phyloP scores from a whole-genome alignment of 2,888 invertebrate genomes.

The Pollenia angustigena region DNA sequence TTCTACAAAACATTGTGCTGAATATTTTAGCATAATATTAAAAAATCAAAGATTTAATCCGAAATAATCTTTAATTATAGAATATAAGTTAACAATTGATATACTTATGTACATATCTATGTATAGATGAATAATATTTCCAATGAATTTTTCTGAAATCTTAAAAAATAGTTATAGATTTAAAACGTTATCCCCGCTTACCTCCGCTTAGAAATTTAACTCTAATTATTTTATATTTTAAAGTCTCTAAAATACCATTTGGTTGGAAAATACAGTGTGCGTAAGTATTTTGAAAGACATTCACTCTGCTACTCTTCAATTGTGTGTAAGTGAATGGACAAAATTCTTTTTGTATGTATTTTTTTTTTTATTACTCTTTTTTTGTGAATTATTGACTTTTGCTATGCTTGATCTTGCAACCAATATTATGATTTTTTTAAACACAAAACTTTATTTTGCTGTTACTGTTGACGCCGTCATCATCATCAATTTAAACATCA shows the following conservation, averaged over 20 bases:
- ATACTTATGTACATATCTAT: too few relatives aligned
- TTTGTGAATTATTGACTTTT: slow-evolving; percentile 81
- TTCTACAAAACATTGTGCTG: too few relatives aligned
- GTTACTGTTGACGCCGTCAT: slow-evolving; percentile 17
- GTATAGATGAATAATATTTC: too few relatives aligned
- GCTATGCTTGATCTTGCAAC: slow-evolving; percentile 80
- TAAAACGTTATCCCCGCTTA: background rate
- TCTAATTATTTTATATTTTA: background rate
- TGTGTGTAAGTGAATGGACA: slow-evolving; percentile 78
- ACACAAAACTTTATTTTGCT: slow-evolving; percentile 32
- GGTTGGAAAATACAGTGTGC: slow-evolving; percentile 18
- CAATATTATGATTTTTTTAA: slow-evolving; percentile 63
- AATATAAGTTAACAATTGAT: too few relatives aligned
- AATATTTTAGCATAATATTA: too few relatives aligned
- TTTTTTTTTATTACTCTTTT: background rate
- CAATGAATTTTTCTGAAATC: background rate
- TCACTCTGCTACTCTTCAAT: slow-evolving; percentile 41
- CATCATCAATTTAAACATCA: slow-evolving; percentile 39
- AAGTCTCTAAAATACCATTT: slow-evolving; percentile 41
- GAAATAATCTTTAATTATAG: too few relatives aligned
- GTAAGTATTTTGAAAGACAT: slow-evolving; percentile 57
- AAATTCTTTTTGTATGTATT: slow-evolving; percentile 74
- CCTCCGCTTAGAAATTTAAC: slow-evolving; percentile 3
- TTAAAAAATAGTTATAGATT: background rate
- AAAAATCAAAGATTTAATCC: too few relatives aligned